Evolutionary conservation across 2,797 vertebrate genomes (phyloP).

Genomic region (Muscicapa comitata): DNA sequence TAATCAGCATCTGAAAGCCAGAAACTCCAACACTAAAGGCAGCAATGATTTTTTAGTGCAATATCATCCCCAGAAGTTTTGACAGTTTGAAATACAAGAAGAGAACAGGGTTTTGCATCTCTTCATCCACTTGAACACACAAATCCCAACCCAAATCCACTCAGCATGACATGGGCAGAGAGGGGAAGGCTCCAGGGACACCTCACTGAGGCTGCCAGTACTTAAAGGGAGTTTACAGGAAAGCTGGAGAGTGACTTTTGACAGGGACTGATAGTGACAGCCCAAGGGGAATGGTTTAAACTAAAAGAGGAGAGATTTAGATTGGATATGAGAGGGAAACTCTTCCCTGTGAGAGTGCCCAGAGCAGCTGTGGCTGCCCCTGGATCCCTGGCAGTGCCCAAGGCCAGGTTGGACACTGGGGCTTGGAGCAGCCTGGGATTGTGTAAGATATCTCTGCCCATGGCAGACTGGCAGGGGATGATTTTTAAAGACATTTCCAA

Average conservation of each 20-base stretch:
- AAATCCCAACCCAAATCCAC: neutral
- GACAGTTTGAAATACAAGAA: neutral
- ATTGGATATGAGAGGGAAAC: neutral
- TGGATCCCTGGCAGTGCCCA: neutral
- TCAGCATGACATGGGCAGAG: fast-evolving
- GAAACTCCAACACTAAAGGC: neutral
- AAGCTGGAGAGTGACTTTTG: neutral
- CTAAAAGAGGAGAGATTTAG: neutral
- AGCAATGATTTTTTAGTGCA: neutral
- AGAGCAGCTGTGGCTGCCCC: neutral
- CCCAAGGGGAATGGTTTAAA: neutral
- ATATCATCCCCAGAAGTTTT: neutral
- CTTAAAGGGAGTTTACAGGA: neutral
- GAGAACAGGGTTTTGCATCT: fast-evolving
- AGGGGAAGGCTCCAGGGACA: neutral
- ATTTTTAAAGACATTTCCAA: neutral
- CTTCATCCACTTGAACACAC: neutral
- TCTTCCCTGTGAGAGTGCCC: neutral
- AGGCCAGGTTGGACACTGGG: neutral
- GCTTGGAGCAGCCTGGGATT: neutral
- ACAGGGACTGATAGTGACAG: neutral
- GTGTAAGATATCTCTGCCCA: neutral
- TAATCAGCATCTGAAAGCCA: neutral
- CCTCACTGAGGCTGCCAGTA: neutral
- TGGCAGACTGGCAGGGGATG: neutral